Conservation (phyloP, 2,113 vertebrate species). For the Amazona vittata region DNA sequence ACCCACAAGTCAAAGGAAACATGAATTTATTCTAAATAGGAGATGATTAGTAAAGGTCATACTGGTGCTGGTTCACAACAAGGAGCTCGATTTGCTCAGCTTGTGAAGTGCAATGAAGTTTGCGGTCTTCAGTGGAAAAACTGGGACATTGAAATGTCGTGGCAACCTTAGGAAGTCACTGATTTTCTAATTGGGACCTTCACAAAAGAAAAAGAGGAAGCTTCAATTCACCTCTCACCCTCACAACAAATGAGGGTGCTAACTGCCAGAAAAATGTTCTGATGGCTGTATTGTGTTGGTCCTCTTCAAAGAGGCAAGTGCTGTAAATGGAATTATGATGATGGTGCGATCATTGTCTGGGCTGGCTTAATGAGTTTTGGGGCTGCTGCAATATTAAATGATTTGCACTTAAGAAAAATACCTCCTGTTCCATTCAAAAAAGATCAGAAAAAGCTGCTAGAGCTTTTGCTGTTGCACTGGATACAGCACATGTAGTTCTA, state of each 20-base stretch:
- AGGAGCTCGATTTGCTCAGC: background rate
- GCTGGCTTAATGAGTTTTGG: constrained; percentile 25
- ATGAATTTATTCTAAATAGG: background rate
- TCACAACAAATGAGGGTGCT: background rate
- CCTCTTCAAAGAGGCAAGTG: background rate
- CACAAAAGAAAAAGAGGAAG: background rate
- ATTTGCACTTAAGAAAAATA: constrained; percentile 35
- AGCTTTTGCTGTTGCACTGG: background rate
- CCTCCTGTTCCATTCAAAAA: background rate
- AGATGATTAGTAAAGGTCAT: background rate
- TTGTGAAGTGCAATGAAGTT: background rate
- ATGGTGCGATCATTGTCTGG: constrained; percentile 45
- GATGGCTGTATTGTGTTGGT: background rate
- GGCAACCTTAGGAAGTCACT: background rate
- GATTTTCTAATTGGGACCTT: constrained; percentile 1
- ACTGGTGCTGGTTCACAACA: background rate
- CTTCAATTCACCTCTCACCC: background rate
- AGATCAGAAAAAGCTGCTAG: background rate
- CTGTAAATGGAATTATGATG: constrained; percentile 43
- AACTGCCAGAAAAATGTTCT: background rate
- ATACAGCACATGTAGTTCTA: background rate
- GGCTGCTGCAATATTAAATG: constrained; percentile 4
- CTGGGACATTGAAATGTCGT: background rate
- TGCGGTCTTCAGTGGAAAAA: background rate
- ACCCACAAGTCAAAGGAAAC: background rate